Base-by-base conservation (phyloP, 2,113 vertebrate species). In the Poeciliopsis retropinna region DNA sequence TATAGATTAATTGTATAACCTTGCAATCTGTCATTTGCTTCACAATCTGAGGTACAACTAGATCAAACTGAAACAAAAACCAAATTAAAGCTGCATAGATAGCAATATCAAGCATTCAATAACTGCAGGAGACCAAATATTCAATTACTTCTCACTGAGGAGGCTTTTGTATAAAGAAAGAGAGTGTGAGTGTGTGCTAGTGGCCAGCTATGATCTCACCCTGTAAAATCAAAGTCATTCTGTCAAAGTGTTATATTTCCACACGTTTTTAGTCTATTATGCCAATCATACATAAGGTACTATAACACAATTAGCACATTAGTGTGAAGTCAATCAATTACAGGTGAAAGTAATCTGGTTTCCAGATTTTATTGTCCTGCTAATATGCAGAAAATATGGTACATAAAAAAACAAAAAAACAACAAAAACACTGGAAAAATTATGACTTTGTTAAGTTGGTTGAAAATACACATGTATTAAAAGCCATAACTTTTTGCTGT, bases 1-100 rank as follows among this genome's bases (percentile, higher is more conserved):
- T 87, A 91, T 84, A 85, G 78, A 89, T 87, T 78, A 30, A 47
- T 73, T 60, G 71, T 60, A 77, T 85, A 81, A 87, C 70, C 57
- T 71, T 68, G 68, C 66, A 65, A 37, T 68, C 19, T 29, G 47
- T 68, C 64, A 76, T 9, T 15, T 8, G 3, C 75, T 70, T 32
- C 0, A 22, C 63, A 81, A 72, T 64, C 29, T 73, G 68, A 25
- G 51, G 31, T 22, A 68, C 65, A 79, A 51, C 60, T 47, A 75
- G 13, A 60, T 70, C 81, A 72, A 13, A 75, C 60, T 65, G 62
- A 83, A 80, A 81, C 41, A 64, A 61, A 7, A 86, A 70, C 27
- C 67, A 63, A 37, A 70, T 22, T 60, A 19, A 63, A 72, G 88
- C 79, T 76, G 73, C 34, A 78, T 79, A 83, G 75, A 39, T 64